Conservation (phyloP, 2,797 vertebrate species). For the Muscicapa striata region DNA sequence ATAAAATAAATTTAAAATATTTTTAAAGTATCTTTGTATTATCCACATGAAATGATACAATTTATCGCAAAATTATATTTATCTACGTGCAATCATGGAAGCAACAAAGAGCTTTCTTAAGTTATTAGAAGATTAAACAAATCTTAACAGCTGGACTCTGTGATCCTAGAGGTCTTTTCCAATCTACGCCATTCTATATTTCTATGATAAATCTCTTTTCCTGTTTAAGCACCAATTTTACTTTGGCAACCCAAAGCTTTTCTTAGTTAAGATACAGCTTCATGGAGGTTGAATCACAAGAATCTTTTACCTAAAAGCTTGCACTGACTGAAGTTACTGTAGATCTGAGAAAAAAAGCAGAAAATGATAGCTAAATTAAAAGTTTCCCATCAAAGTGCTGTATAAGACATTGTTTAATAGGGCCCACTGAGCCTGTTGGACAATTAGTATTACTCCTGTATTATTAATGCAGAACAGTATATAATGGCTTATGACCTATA, state of each 20-base stretch:
- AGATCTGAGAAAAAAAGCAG: not conserved
- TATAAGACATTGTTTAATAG: slow-evolving; percentile 42
- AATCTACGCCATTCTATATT: not conserved
- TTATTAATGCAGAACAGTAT: slow-evolving; percentile 57
- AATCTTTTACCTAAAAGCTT: not conserved
- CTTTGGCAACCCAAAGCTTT: not conserved
- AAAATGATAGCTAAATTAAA: slow-evolving; percentile 20
- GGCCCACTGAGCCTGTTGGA: slow-evolving; percentile 21
- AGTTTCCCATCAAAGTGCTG: slow-evolving; percentile 29
- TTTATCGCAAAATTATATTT: not conserved
- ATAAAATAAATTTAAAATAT: not conserved
- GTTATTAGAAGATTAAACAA: not conserved
- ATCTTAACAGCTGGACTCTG: not conserved
- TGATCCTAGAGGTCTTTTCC: not conserved
- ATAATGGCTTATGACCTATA: slow-evolving; percentile 42
- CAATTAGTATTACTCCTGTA: slow-evolving; percentile 52
- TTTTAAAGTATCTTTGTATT: not conserved
- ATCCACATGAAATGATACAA: not conserved
- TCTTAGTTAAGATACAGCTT: not conserved
- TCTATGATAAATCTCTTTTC: not conserved
- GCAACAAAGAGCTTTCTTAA: not conserved
- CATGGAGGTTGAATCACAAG: not conserved
- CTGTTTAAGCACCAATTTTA: not conserved
- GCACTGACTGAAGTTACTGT: not conserved
- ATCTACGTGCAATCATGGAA: not conserved